A percentile compares a stretch with the other conserved stretches of the same genome.
Evolutionary conservation across 2,113 vertebrate genomes (phyloP).

Genomic region (Microcebus jonahi): DNA sequence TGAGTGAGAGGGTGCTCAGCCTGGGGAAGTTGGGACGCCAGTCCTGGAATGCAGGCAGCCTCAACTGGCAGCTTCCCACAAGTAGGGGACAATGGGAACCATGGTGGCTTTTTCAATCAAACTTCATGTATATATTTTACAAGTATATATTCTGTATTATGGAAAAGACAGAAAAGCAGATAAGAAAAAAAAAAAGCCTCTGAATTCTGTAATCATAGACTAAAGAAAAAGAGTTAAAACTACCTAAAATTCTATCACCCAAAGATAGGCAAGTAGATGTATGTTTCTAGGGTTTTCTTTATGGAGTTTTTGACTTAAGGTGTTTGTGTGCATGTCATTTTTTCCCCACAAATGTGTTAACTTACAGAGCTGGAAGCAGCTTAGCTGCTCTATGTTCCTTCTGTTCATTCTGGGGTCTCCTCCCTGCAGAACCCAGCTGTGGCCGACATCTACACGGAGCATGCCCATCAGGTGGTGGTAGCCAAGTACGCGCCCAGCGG

Average conservation of each 20-base stretch:
- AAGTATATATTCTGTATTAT: accelerated
- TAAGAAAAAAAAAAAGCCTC: background rate
- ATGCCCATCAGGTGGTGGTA: constrained; percentile 93
- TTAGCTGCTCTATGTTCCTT: accelerated
- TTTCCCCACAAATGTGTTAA: background rate
- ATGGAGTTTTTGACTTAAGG: background rate
- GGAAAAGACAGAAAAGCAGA: background rate
- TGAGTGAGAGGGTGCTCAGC: background rate
- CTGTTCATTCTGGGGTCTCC: background rate
- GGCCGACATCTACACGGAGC: constrained; percentile 98
- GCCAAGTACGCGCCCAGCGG: constrained; percentile 97
- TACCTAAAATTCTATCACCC: background rate
- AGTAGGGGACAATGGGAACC: background rate
- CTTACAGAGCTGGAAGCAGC: accelerated
- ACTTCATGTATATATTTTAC: background rate
- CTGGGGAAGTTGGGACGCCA: background rate
- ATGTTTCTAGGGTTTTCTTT: background rate
- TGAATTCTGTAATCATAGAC: background rate
- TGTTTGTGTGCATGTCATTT: background rate
- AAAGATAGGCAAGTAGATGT: background rate
- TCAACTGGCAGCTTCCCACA: background rate
- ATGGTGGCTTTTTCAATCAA: accelerated
- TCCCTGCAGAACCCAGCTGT: constrained; percentile 93
- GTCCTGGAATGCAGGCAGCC: background rate
- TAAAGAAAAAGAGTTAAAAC: background rate